Percentiles rank a stretch among this genome's conserved stretches.
phyloP scores from a whole-genome alignment of 2,888 invertebrate species.

The Heliconius ismenius region DNA sequence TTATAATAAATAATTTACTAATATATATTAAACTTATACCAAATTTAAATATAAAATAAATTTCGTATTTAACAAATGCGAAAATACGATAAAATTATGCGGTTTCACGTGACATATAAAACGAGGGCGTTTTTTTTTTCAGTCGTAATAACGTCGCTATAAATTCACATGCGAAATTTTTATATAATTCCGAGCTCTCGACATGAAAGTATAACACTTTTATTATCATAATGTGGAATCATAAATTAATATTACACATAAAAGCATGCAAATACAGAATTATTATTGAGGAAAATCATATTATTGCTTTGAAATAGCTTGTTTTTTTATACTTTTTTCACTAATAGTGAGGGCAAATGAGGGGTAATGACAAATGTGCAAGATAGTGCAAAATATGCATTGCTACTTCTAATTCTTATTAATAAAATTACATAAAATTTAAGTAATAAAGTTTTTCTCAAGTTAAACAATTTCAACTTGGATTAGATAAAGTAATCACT shows the following conservation, averaged over 20 bases:
- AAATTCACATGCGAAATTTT: slow-evolving; percentile 33
- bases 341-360: background rate
- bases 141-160: slow-evolving; percentile 32
- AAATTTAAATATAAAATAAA: slow-evolving; percentile 14
- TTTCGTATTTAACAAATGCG: slow-evolving; percentile 29
- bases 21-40: background rate
- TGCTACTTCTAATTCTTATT: no score
- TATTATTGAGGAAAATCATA: background rate
- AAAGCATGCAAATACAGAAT: slow-evolving; percentile 2
- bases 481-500: no score
- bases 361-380: no score
- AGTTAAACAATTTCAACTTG: no score
- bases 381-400: no score
- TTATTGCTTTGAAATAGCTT: slow-evolving; percentile 6
- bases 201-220: slow-evolving; percentile 27
- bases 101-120: slow-evolving; percentile 34
- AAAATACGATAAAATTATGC: slow-evolving; percentile 33
- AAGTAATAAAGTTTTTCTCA: no score
- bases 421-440: no score
- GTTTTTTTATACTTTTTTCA: background rate
- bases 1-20: no score
- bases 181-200: slow-evolving; percentile 27
- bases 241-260: slow-evolving; percentile 21
- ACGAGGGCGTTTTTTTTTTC: slow-evolving; percentile 32
- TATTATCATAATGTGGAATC: slow-evolving; percentile 21